A percentile compares a stretch with the other conserved stretches of the same genome.
phyloP scores from a whole-genome alignment of 2,888 invertebrate genomes.

The Drosophila mettleri region DNA sequence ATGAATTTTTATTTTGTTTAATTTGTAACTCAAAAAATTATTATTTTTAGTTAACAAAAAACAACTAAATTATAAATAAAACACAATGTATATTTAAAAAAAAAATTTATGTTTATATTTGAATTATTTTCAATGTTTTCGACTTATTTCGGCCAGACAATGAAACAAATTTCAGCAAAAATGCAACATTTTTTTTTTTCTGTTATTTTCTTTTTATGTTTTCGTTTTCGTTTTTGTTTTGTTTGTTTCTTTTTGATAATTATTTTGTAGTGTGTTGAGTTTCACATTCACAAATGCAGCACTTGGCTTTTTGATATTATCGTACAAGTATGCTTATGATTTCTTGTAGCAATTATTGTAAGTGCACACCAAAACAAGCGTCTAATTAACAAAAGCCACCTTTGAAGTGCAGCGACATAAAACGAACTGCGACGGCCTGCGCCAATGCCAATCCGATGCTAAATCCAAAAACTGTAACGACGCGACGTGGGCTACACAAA shows the following conservation, averaged over 20 bases:
- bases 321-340: slow-evolving; percentile 36
- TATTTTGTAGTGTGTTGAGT: slow-evolving; percentile 37
- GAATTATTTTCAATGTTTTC: slow-evolving; percentile 12
- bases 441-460: slow-evolving; percentile 9
- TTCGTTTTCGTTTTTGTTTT: not conserved
- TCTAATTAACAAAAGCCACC: slow-evolving; percentile 68
- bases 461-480: slow-evolving; percentile 25
- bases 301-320: slow-evolving; percentile 41
- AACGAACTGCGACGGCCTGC: slow-evolving; percentile 31
- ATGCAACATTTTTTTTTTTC: not conserved
- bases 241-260: not conserved
- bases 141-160: slow-evolving; percentile 16
- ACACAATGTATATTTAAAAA: slow-evolving; percentile 33
- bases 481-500: slow-evolving; percentile 12
- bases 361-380: slow-evolving; percentile 67
- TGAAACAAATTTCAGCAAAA: slow-evolving; percentile 11
- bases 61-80: slow-evolving; percentile 67
- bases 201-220: not conserved
- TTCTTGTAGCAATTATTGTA: slow-evolving; percentile 72
- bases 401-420: slow-evolving; percentile 70
- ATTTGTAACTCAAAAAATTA: slow-evolving; percentile 39
- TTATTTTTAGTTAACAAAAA: slow-evolving; percentile 46
- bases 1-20: slow-evolving; percentile 36
- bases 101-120: slow-evolving; percentile 47
- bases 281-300: slow-evolving; percentile 55